Evolutionary conservation across 2,113 vertebrate species (phyloP).

Genomic region (Oxyura jamaicensis): DNA sequence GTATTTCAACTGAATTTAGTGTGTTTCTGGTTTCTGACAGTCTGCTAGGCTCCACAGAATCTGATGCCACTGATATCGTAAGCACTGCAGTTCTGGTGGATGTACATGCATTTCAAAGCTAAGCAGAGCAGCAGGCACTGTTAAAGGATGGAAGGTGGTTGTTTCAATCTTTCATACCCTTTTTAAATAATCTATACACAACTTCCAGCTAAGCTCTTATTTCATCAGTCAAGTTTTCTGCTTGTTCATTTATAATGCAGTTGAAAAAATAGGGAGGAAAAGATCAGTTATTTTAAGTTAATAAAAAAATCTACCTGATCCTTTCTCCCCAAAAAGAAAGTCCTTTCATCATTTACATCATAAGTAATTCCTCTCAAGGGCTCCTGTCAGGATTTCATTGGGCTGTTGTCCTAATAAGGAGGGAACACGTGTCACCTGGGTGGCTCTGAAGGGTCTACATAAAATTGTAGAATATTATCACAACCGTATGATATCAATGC

Average conservation of each 20-base stretch:
- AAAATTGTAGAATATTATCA: background rate
- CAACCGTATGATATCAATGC: background rate
- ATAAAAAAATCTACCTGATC: background rate
- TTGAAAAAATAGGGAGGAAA: background rate
- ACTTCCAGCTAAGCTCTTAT: background rate
- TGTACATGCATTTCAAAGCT: background rate
- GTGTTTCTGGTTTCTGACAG: slow-evolving; percentile 45
- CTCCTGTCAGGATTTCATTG: background rate
- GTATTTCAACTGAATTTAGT: background rate
- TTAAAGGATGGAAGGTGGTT: background rate
- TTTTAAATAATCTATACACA: background rate
- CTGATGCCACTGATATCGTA: background rate
- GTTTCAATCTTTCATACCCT: background rate
- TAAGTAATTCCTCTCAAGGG: background rate
- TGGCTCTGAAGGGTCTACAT: background rate
- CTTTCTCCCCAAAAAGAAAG: background rate
- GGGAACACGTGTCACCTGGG: background rate
- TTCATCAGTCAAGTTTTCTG: background rate
- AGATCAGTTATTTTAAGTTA: background rate
- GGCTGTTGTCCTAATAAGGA: background rate
- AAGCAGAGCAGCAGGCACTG: background rate
- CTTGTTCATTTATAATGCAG: background rate
- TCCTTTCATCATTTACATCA: background rate
- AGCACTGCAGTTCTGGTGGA: background rate
- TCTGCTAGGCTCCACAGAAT: background rate